phyloP scores from a whole-genome alignment of 2,888 invertebrate genomes.

The Lycia hirtaria region DNA sequence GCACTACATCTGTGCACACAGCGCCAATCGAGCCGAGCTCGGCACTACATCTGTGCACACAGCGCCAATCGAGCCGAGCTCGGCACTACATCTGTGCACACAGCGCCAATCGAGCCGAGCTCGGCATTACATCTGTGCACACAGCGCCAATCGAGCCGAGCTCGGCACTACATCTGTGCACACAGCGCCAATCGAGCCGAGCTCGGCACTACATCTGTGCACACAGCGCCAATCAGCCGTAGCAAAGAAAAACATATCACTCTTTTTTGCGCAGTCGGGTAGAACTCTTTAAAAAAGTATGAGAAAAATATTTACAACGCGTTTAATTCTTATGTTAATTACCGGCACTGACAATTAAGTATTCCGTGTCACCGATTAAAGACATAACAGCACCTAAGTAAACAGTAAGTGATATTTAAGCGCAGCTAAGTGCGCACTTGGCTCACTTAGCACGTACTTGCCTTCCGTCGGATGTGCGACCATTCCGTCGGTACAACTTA shows the following conservation, averaged over 20 bases:
- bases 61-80: constrained; percentile 5
- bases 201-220: constrained; percentile 17
- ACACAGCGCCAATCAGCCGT: constrained; percentile 5
- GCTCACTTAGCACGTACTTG: constrained; percentile 35
- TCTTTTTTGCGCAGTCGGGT: too few relatives aligned
- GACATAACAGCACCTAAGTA: constrained; percentile 2
- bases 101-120: constrained; percentile 4
- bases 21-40: constrained; percentile 4
- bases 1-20: constrained; percentile 21
- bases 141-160: constrained; percentile 6
- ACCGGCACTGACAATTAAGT: too few relatives aligned
- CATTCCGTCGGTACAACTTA: constrained; percentile 30
- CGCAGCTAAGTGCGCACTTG: constrained; percentile 23
- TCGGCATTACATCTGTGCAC: constrained; percentile 18
- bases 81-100: constrained; percentile 19
- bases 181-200: constrained; percentile 6
- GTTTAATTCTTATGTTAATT: neutral
- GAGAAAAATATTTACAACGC: neutral
- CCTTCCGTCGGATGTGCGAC: constrained; percentile 40
- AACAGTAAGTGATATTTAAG: constrained; percentile 27
- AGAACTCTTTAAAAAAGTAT: too few relatives aligned
- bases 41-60: constrained; percentile 20
- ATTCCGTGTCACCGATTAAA: neutral
- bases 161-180: constrained; percentile 19
- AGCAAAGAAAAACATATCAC: too few relatives aligned